Base-by-base conservation (phyloP, 1,140 invertebrate species). In the Planococcus citri region DNA sequence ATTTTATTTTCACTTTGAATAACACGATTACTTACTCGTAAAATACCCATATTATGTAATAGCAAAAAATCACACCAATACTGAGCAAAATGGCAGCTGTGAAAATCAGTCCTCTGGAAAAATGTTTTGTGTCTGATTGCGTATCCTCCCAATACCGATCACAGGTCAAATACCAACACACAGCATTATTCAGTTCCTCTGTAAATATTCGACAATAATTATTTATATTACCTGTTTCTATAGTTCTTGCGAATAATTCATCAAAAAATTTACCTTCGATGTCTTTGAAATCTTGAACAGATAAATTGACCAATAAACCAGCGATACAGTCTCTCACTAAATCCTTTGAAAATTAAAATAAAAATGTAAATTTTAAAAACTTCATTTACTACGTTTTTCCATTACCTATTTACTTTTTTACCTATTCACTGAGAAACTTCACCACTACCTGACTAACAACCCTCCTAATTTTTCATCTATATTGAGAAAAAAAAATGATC, bases 81-180 rank as follows among this genome's bases (percentile, higher is more conserved):
- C 88, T 88, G 6, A 92, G 81, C 21, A 91, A 83, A 72, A 89
- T 86, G 68, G 90, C 84, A 27, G 91, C 83, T 69, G 88, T 85
- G 68, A 88, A 81, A 57, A 90, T 82, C 41, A 87, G 78, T 69
- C 87, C 87, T 88, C 90, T 91, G 12, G 90, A 89, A 77, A 91
- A 91, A 71, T 85, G 86, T 71, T 87, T 82, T 22, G 86, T 83
- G 73, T 88, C 86, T 68, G 86, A 82, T 72, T 86, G 86, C 3
- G 88, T 85, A 76, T 92, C 89, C 77, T 92, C 89, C 90, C 90
- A 94, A 78, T 93, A 95, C 64, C 88, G 86, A 76, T 94, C 90
- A 77, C 93, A 95, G 70, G 90, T 92, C 72, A 95, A 80, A 78
- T 92, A 94, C 86, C 91, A 94, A 77, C 92, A 95, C 67, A 94